phyloP scores from a whole-genome alignment of 2,888 invertebrate genomes.

The Dioctria rufipes region DNA sequence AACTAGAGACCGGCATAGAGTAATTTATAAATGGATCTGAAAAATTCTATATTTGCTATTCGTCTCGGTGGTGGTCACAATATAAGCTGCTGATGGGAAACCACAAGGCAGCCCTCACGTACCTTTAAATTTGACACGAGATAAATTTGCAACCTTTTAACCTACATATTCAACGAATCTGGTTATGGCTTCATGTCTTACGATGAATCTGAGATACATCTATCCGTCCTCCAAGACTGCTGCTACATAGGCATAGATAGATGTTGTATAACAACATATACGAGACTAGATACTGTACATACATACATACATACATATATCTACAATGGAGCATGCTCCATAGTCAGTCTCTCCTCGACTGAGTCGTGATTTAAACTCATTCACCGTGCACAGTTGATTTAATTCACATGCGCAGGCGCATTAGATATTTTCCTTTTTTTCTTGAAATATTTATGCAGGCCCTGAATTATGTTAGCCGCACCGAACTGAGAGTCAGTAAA shows the following conservation, averaged over 20 bases:
- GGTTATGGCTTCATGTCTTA: slow-evolving; percentile 42
- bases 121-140: slow-evolving; percentile 54
- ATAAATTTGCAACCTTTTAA: slow-evolving; percentile 54
- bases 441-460: slow-evolving; percentile 48
- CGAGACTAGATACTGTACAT: no score
- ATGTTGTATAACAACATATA: background rate
- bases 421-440: slow-evolving; percentile 35
- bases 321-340: no score
- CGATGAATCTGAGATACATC: slow-evolving; percentile 47
- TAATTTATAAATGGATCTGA: background rate
- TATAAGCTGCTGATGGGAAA: slow-evolving; percentile 15
- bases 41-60: slow-evolving; percentile 27
- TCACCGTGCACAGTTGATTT: slow-evolving; percentile 53
- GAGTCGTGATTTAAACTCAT: slow-evolving; percentile 45
- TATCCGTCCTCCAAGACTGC: slow-evolving; percentile 19
- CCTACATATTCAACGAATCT: slow-evolving; percentile 47
- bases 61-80: slow-evolving; percentile 13
- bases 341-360: background rate
- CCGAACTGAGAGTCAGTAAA: background rate
- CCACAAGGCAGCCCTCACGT: slow-evolving; percentile 51
- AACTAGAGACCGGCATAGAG: background rate
- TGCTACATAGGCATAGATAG: background rate
- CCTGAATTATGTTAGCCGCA: slow-evolving; percentile 37
- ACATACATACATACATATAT: no score
- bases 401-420: slow-evolving; percentile 52